Evolutionary conservation across 2,113 vertebrate species (phyloP).

Genomic region (Pithys albifrons): DNA sequence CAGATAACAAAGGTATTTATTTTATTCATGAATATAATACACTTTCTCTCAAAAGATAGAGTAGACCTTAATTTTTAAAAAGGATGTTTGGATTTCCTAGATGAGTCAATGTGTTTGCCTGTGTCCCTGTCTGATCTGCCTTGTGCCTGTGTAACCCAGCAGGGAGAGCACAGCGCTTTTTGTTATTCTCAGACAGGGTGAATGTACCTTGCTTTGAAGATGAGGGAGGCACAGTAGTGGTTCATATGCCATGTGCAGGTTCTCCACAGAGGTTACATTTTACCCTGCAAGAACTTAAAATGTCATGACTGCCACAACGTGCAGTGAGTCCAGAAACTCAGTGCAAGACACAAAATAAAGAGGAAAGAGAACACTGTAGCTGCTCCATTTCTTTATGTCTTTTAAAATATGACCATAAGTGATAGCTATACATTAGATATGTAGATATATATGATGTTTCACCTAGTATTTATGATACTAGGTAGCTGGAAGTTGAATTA

Average conservation of each 20-base stretch:
- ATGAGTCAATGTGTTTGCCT: neutral
- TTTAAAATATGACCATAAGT: neutral
- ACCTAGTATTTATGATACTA: neutral
- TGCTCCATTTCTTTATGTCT: neutral
- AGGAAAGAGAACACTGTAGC: neutral
- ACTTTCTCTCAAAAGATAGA: neutral
- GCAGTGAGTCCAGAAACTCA: neutral
- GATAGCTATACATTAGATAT: neutral
- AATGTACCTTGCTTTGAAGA: neutral
- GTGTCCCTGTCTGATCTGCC: neutral
- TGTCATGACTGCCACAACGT: neutral
- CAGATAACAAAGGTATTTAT: neutral
- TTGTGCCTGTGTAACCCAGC: neutral
- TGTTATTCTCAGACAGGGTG: neutral
- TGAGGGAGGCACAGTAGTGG: neutral
- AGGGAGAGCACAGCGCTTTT: neutral
- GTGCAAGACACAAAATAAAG: neutral
- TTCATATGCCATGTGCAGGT: neutral
- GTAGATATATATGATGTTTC: neutral
- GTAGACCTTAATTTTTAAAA: conserved; percentile 32
- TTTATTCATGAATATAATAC: neutral
- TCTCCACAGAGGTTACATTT: conserved; percentile 22
- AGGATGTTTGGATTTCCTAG: neutral
- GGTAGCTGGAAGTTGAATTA: neutral
- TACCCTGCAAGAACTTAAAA: conserved; percentile 8